Evolutionary conservation across 2,797 vertebrate species (phyloP).

Genomic region (Pampus argenteus): DNA sequence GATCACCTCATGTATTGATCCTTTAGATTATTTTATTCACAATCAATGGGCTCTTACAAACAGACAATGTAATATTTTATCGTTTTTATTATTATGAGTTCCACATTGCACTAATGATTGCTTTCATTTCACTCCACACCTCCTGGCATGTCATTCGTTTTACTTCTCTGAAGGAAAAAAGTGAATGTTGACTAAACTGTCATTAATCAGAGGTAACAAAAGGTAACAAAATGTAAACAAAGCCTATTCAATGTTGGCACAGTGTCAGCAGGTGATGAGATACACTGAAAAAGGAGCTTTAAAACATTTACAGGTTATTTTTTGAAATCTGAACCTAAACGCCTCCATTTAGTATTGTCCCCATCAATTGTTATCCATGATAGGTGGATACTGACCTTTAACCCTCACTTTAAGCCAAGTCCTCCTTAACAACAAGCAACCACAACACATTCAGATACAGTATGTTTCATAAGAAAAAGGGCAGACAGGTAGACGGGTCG

Average conservation of each 20-base stretch:
- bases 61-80: background rate
- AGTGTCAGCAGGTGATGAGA: background rate
- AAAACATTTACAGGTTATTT: background rate
- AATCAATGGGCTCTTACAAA: too few species aligned
- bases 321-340: constrained; percentile 28
- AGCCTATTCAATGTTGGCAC: background rate
- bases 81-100: background rate
- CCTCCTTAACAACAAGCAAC: constrained; percentile 30
- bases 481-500: too few species aligned
- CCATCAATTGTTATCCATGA: constrained; percentile 21
- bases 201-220: constrained; percentile 16
- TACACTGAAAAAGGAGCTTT: background rate
- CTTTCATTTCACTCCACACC: constrained; percentile 15
- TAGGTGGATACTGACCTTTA: constrained; percentile 44
- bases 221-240: constrained; percentile 18
- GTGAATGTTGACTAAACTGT: background rate
- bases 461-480: constrained; percentile 31
- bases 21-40: too few species aligned
- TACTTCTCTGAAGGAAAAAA: background rate
- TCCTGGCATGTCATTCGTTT: background rate
- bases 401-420: constrained; percentile 19
- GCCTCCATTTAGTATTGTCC: background rate
- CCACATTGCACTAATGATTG: background rate
- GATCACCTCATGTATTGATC: too few species aligned
- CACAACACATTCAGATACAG: constrained; percentile 22